Evolutionary conservation across 2,797 vertebrate species (phyloP), one percentile per base, ranked within the genome.

Genomic region (Delichon dasypus): DNA sequence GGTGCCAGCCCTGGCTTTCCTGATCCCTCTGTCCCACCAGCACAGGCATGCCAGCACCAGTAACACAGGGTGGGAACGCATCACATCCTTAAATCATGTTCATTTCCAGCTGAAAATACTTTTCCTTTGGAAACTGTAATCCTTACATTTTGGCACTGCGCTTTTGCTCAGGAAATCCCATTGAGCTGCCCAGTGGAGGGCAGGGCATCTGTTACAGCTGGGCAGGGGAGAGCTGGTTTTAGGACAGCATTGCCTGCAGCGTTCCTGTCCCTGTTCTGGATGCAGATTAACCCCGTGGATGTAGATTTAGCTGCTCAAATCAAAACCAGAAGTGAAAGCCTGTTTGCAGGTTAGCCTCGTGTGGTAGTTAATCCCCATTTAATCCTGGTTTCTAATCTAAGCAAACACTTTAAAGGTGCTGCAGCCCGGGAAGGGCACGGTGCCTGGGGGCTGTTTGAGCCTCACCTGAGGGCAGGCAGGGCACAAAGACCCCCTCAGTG

Each of bases 241-340:
- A 11, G 57, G 76, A 9, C 21, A 27, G 27, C n/a, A 2, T 16
- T 54, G 50, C 45, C 83, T 50, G 20, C 44, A 75, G 32, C 2
- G 0, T 30, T 78, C 58, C 38, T 44, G 12, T 11, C 21, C 1
- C 0, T 40, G 26, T 6, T 78, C 34, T 47, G 44, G 67, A 8
- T 73, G 23, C 18, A 27, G 65, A 10, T 70, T 77, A 76, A 71
- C 0, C 0, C 66, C 1, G 0, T 25, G 66, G 18, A 14, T 0
- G 3, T 15, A 27, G 87, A 38, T 83, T 67, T 34, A 71, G 32
- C 68, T 68, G 77, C 26, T 78, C 55, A 79, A 68, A 78, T 66
- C 44, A 11, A 60, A 91, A 79, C n/a, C 53, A 93, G n/a, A 93
- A 94, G 90, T 93, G 94, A 95, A 95, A 95, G 86, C 51, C 53